Conservation (phyloP, 2,888 invertebrate genomes). For the Lasioglossum zephyrum region DNA sequence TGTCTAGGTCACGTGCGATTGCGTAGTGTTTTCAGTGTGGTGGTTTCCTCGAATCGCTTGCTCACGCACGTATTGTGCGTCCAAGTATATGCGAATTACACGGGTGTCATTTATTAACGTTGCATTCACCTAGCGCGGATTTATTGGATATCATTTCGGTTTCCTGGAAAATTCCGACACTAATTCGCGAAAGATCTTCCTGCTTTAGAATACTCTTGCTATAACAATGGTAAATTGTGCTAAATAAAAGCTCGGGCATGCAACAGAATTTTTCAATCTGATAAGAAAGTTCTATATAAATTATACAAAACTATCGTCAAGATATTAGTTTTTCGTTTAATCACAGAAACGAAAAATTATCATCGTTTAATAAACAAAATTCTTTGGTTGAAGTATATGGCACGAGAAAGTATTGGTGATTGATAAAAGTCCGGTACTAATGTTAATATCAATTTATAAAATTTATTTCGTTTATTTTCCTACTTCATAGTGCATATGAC, state of each 20-base stretch:
- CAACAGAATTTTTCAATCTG: neutral
- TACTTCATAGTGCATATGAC: neutral
- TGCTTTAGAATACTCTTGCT: neutral
- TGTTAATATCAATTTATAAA: neutral
- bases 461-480: neutral
- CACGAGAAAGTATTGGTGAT: neutral
- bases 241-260: neutral
- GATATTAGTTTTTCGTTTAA: neutral
- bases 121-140: neutral
- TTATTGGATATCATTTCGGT: neutral
- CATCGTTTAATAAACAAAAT: neutral
- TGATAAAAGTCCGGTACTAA: neutral
- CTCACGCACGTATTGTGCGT: constrained; percentile 34
- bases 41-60: constrained; percentile 62
- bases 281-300: neutral
- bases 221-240: neutral
- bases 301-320: neutral
- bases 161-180: neutral
- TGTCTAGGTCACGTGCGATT: constrained; percentile 69
- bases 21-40: constrained; percentile 42
- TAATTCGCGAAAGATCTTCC: neutral
- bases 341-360: neutral
- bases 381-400: neutral
- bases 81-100: constrained; percentile 9
- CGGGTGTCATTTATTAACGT: constrained; percentile 33